phyloP scores from a whole-genome alignment of 2,797 vertebrate genomes.

The Zalophus californianus region DNA sequence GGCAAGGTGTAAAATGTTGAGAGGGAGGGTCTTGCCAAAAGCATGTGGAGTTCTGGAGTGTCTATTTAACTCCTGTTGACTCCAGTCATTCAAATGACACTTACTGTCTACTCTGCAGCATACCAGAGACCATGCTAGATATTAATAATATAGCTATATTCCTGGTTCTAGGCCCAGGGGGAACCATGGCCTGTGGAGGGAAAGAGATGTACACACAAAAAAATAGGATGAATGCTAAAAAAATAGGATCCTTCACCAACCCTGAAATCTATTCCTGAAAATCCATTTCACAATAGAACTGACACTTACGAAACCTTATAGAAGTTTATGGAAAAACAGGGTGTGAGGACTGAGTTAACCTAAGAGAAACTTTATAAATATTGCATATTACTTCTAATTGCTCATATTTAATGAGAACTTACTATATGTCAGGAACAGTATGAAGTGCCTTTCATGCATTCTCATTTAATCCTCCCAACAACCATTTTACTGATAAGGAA shows the following conservation, averaged over 20 bases:
- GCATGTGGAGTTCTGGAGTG: background rate
- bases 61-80: background rate
- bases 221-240: background rate
- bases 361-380: background rate
- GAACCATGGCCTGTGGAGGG: background rate
- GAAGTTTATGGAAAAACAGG: background rate
- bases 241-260: background rate
- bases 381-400: background rate
- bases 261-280: background rate
- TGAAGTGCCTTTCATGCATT: background rate
- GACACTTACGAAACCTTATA: background rate
- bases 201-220: background rate
- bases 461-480: background rate
- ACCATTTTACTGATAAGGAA: background rate
- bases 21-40: background rate
- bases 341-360: background rate
- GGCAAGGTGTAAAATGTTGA: background rate
- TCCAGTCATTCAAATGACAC: background rate
- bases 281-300: background rate
- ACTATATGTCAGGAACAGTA: background rate
- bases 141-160: background rate
- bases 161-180: background rate
- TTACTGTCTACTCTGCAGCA: too few species aligned
- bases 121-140: background rate
- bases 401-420: background rate